phyloP scores from a whole-genome alignment of 2,888 invertebrate species.

The Drosophila subsilvestris region DNA sequence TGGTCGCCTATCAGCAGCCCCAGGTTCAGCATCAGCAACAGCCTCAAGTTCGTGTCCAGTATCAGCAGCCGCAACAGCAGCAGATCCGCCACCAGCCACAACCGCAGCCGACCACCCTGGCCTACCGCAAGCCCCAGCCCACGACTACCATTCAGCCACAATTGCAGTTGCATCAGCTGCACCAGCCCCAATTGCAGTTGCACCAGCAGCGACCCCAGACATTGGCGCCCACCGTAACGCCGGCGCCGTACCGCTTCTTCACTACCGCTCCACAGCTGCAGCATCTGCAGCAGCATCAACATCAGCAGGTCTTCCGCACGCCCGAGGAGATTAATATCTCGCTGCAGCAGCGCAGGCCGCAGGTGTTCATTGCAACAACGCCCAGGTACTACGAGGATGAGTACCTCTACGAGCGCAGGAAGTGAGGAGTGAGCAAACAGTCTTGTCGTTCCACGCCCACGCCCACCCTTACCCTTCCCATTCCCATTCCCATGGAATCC shows the following conservation, averaged over 20 bases:
- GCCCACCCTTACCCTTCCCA: too few species aligned
- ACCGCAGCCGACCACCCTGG: conserved; percentile 75
- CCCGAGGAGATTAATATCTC: conserved; percentile 95
- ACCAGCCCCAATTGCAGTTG: conserved; percentile 73
- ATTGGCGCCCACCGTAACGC: conserved; percentile 82
- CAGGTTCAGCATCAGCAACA: conserved; percentile 62
- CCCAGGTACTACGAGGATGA: conserved; percentile 84
- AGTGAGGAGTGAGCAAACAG: conserved; percentile 70
- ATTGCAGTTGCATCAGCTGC: conserved; percentile 66
- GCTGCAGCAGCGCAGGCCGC: conserved; percentile 91
- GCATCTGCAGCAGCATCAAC: conserved; percentile 84
- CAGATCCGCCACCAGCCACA: conserved; percentile 71
- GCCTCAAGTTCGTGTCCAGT: conserved; percentile 58
- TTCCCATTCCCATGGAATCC: conserved; percentile 34
- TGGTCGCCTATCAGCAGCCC: conserved; percentile 56
- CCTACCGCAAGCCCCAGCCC: conserved; percentile 78
- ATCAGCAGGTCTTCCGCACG: conserved; percentile 90
- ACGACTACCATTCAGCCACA: conserved; percentile 80
- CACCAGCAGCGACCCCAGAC: conserved; percentile 75
- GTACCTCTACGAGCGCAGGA: conserved; percentile 83
- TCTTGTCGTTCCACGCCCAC: conserved; percentile 69
- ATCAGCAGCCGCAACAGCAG: conserved; percentile 62
- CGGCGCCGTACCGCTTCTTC: conserved; percentile 83
- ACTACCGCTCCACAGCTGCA: conserved; percentile 82
- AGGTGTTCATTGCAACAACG: conserved; percentile 84